phyloP scores from a whole-genome alignment of 2,888 invertebrate genomes.

The Scaptomyza caliginosa region DNA sequence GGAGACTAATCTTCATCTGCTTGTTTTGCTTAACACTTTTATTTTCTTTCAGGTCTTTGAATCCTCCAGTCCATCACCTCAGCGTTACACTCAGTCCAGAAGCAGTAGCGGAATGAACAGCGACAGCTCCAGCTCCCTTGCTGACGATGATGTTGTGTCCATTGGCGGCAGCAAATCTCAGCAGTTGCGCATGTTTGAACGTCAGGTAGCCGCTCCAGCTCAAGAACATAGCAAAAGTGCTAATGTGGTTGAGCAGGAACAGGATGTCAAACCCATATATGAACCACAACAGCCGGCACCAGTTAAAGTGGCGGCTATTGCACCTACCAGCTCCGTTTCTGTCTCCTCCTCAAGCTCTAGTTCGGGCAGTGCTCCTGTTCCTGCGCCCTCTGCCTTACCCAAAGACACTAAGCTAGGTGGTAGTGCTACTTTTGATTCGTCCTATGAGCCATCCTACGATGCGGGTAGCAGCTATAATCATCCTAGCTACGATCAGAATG shows the following conservation, averaged over 20 bases:
- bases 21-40: neutral
- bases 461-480: constrained; percentile 61
- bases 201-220: constrained; percentile 77
- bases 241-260: constrained; percentile 58
- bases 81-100: constrained; percentile 62
- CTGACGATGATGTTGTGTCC: constrained; percentile 56
- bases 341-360: constrained; percentile 17
- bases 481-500: constrained; percentile 66
- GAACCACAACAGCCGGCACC: constrained; percentile 47
- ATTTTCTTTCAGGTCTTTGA: constrained; percentile 75
- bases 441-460: constrained; percentile 47
- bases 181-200: constrained; percentile 75
- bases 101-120: constrained; percentile 25
- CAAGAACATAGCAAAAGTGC: constrained; percentile 50
- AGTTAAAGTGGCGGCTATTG: constrained; percentile 28
- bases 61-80: constrained; percentile 74
- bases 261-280: constrained; percentile 61
- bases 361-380: constrained; percentile 17
- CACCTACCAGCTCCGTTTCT: constrained; percentile 22
- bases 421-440: constrained; percentile 20
- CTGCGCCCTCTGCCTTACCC: constrained; percentile 25
- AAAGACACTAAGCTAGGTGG: constrained; percentile 37
- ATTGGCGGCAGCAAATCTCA: constrained; percentile 64
- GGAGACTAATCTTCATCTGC: neutral
- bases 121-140: constrained; percentile 33